Percentiles rank a stretch among this genome's conserved stretches.
Conservation (phyloP, 2,797 vertebrate species). For the Argentina silus region DNA sequence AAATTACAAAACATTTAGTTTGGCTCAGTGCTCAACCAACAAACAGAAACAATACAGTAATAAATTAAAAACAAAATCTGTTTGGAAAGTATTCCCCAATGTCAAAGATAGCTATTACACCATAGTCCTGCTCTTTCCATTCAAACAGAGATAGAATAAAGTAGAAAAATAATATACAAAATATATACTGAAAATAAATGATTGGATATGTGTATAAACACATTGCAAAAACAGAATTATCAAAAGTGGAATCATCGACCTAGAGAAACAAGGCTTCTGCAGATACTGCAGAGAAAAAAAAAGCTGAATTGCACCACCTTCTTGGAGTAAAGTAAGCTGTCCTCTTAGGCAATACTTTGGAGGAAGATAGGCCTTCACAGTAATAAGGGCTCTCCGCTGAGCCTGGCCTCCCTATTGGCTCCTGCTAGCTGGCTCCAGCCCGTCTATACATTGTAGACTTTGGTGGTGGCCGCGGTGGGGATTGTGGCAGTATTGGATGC, state of each 20-base stretch:
- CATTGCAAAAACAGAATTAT: slow-evolving; percentile 13
- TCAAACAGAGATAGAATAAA: not conserved
- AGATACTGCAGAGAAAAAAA: not conserved
- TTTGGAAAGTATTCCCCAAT: not conserved
- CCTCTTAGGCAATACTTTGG: slow-evolving; percentile 22
- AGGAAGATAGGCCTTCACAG: slow-evolving; percentile 14
- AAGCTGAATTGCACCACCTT: slow-evolving; percentile 34
- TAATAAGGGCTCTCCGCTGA: slow-evolving; percentile 52
- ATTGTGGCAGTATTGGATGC: slow-evolving; percentile 63
- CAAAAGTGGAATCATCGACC: not conserved
- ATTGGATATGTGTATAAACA: slow-evolving; percentile 32
- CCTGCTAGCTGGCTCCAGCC: slow-evolving; percentile 2
- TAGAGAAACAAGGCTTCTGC: not conserved
- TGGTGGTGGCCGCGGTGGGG: slow-evolving; percentile 76
- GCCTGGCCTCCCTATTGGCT: slow-evolving; percentile 37
- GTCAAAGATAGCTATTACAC: not conserved
- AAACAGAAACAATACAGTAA: slow-evolving; percentile 20
- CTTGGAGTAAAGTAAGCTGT: slow-evolving; percentile 14
- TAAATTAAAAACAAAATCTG: slow-evolving; percentile 23
- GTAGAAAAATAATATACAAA: slow-evolving; percentile 15
- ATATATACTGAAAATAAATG: slow-evolving; percentile 40
- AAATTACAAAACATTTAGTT: slow-evolving; percentile 61
- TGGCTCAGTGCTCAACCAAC: slow-evolving; percentile 47
- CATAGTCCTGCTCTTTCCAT: not conserved
- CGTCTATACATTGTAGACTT: slow-evolving; percentile 79